Conservation (phyloP, 2,888 invertebrate species). For the Catocala fraxini region DNA sequence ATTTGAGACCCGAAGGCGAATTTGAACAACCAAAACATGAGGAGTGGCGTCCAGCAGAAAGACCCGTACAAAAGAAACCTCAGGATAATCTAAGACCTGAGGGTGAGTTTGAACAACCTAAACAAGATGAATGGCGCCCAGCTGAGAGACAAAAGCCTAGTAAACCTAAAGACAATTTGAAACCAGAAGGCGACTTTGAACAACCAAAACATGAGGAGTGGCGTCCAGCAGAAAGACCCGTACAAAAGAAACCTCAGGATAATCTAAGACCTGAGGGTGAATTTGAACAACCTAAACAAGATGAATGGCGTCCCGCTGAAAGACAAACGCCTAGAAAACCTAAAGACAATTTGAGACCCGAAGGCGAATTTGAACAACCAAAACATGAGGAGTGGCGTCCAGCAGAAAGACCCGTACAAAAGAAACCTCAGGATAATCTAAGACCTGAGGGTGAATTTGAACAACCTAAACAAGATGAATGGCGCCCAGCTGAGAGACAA, state of each 20-base stretch:
- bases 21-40: slow-evolving; percentile 76
- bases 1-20: slow-evolving; percentile 83
- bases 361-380: slow-evolving; percentile 84
- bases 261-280: slow-evolving; percentile 87
- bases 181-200: slow-evolving; percentile 72
- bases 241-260: slow-evolving; percentile 79
- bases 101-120: slow-evolving; percentile 86
- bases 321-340: slow-evolving; percentile 55
- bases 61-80: slow-evolving; percentile 74
- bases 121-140: slow-evolving; percentile 81
- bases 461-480: slow-evolving; percentile 70
- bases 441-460: slow-evolving; percentile 88
- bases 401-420: slow-evolving; percentile 67
- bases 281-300: slow-evolving; percentile 79
- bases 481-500: slow-evolving; percentile 83
- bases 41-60: slow-evolving; percentile 67
- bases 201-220: slow-evolving; percentile 70
- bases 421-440: slow-evolving; percentile 87
- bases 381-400: slow-evolving; percentile 67
- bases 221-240: slow-evolving; percentile 74
- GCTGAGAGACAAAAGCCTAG: slow-evolving; percentile 72
- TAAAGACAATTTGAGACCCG: slow-evolving; percentile 85
- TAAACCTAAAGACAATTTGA: slow-evolving; percentile 81
- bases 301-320: slow-evolving; percentile 60
- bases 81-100: slow-evolving; percentile 73